A percentile compares a stretch with the other conserved stretches of the same genome.
phyloP scores from a whole-genome alignment of 2,797 vertebrate species.

The Apogon talboti region DNA sequence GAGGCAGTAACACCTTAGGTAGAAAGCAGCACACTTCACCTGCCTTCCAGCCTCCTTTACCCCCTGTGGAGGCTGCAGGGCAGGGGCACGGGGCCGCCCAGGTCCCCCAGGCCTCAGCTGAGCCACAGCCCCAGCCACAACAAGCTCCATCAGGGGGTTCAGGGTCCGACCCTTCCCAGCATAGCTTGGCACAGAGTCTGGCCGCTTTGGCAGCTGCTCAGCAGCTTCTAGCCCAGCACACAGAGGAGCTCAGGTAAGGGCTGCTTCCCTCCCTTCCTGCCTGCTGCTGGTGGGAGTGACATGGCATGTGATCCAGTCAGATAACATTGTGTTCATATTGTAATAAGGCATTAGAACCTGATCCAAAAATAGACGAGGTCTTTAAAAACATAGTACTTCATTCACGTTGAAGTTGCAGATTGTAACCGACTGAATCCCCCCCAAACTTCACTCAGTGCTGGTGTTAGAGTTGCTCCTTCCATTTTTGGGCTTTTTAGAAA shows the following conservation, averaged over 20 bases:
- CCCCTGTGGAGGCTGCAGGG: slow-evolving; percentile 89
- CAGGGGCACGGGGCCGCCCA: slow-evolving; percentile 67
- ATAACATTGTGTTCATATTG: not conserved
- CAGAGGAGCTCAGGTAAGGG: slow-evolving; percentile 94
- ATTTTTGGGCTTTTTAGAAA: no score
- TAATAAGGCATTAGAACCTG: not conserved
- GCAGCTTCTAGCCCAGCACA: slow-evolving; percentile 86
- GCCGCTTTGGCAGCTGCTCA: slow-evolving; percentile 83
- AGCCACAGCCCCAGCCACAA: slow-evolving; percentile 79
- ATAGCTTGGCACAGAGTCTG: slow-evolving; percentile 82
- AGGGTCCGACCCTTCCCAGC: slow-evolving; percentile 83
- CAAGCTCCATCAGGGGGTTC: slow-evolving; percentile 71
- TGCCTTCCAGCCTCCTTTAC: slow-evolving; percentile 96
- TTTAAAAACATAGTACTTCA: not conserved
- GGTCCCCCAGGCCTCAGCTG: slow-evolving; percentile 73
- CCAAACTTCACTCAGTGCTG: no score
- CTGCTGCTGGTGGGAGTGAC: slow-evolving; percentile 46
- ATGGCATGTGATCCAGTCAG: slow-evolving; percentile 29
- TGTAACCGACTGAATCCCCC: no score
- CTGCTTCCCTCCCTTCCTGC: slow-evolving; percentile 31
- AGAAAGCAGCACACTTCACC: slow-evolving; percentile 98
- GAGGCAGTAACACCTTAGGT: slow-evolving; percentile 93
- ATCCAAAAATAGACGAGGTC: slow-evolving; percentile 14
- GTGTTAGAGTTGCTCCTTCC: no score
- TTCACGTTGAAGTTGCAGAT: not conserved